phyloP scores from a whole-genome alignment of 2,113 vertebrate genomes.

The Mystacornis crossleyi region DNA sequence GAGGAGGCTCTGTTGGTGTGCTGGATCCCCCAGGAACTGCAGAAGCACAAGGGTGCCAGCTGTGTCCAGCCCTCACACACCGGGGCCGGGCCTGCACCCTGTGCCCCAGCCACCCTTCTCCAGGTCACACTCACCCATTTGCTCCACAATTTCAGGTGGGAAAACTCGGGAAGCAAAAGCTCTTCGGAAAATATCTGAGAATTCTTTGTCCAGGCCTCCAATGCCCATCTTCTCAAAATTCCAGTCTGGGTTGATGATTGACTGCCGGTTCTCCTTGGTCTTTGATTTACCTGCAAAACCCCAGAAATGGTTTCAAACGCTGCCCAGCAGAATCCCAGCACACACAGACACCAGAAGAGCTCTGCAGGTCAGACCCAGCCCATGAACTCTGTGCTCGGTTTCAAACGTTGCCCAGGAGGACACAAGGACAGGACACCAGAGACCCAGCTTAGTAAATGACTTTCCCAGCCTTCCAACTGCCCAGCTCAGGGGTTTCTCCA shows the following conservation, averaged over 20 bases:
- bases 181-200: constrained; percentile 94
- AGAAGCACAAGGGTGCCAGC: accelerated
- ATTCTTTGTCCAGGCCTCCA: constrained; percentile 95
- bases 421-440: neutral
- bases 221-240: constrained; percentile 99
- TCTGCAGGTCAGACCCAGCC: neutral
- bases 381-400: accelerated
- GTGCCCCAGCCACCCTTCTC: neutral
- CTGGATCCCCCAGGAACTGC: neutral
- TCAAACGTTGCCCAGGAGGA: accelerated
- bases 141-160: constrained; percentile 95
- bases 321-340: neutral
- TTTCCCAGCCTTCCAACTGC: neutral
- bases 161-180: constrained; percentile 97
- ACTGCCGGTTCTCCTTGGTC: constrained; percentile 91
- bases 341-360: neutral
- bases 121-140: constrained; percentile 88
- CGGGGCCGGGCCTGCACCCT: neutral
- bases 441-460: too few relatives aligned
- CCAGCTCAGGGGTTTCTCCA: neutral
- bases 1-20: neutral
- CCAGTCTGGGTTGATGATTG: constrained; percentile 99
- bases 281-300: constrained; percentile 86
- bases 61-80: neutral
- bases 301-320: neutral